phyloP scores from a whole-genome alignment of 2,797 vertebrate genomes.

The Thamnophis elegans region DNA sequence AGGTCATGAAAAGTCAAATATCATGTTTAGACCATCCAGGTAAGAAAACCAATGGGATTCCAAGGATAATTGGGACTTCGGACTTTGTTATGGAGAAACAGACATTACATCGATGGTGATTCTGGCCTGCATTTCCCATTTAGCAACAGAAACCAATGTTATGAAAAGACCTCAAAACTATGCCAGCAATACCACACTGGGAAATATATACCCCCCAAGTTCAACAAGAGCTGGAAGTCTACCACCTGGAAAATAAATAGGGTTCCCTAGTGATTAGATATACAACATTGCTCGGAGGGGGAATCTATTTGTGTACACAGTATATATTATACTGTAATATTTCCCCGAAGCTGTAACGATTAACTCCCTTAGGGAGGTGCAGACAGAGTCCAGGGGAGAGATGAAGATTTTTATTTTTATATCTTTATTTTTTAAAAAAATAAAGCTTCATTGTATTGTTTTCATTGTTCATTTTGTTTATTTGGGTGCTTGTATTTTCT shows the following conservation, averaged over 20 bases:
- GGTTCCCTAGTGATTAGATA: neutral
- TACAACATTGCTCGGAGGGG: neutral
- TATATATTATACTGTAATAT: neutral
- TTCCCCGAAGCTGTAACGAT: neutral
- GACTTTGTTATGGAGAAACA: neutral
- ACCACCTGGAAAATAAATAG: neutral
- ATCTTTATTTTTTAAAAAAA: neutral
- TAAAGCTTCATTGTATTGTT: neutral
- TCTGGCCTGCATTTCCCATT: slow-evolving; percentile 2
- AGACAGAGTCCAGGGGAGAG: neutral
- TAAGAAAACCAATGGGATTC: no score
- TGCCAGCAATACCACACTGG: neutral
- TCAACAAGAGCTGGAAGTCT: neutral
- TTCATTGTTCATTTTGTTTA: neutral
- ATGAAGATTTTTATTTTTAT: neutral
- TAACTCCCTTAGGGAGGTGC: neutral
- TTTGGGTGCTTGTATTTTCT: neutral
- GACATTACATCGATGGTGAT: neutral
- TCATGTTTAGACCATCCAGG: neutral
- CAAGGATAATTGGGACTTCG: neutral
- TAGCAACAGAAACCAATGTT: neutral
- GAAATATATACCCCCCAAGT: neutral
- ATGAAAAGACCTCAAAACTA: neutral
- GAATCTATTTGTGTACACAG: neutral
- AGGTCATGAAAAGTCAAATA: neutral